Base-by-base conservation (phyloP, 92 coral and sea anemone species). In the Epizoanthus ramosus region DNA sequence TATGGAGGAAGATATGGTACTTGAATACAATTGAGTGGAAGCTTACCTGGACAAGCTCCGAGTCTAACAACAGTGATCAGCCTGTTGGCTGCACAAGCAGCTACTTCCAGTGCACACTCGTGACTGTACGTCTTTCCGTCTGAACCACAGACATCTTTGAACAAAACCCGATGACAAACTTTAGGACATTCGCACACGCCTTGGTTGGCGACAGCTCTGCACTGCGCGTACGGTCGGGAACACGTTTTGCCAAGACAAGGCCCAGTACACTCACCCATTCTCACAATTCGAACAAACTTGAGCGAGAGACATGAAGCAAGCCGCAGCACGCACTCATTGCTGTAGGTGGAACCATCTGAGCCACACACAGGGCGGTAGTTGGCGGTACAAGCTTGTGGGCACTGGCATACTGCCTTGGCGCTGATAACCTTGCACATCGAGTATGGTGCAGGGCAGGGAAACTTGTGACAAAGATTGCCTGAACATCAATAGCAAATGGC, bases 291-390 rank as follows among this genome's bases (percentile, higher is more conserved):
- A 6, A 64, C 31, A 6, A 22, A 6, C 10, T 12, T 1, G 35
- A 8, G 35, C 9, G 70, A 64, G 3, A 39, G 23, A 17, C 70
- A 64, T 8, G 70, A 10, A 31, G 31, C 31, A 19, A 64, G 35
- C 1, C 70, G 70, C 70, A 64, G 70, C 35, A 39, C 33, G 31
- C 70, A 64, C 10, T 64, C 70, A 39, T 39, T 64, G 70, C 70
- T 64, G 35, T 64, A 64, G 8, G 70, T 64, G 70, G 23, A 64
- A 2, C 70, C 70, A 64, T 64, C 70, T 64, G 70, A 64, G 9
- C 70, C 70, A 17, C 70, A 64, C 33, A 64, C 70, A 19, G 70
- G 35, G 9, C 31, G 35, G 1, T 19, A 19, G 70, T 22, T 64
- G 70, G 6, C 9, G 35, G 35, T 15, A 39, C 35, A 64, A 31